These are phyloP conservation scores for Hylaea fasciaria DNA, from an alignment of 2,888 invertebrate species.

Conservation along the genomic window DNA sequence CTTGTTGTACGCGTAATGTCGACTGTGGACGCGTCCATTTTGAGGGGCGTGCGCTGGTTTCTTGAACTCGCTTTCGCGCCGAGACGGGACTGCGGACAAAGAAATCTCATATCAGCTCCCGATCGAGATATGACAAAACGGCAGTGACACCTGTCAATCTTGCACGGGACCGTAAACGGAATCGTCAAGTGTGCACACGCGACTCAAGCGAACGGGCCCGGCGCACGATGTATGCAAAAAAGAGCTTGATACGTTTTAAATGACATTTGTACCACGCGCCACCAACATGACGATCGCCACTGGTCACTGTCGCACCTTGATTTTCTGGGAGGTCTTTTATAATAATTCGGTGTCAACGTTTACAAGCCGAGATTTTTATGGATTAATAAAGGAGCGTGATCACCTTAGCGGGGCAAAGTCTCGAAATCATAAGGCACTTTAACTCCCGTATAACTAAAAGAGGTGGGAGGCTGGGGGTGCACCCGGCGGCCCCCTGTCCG, in stretches of 20 bases:
- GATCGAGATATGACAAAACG: slow-evolving; percentile 25
- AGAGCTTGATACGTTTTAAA: slow-evolving; percentile 20
- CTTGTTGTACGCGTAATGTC: slow-evolving; percentile 75
- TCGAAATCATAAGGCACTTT: slow-evolving; percentile 75
- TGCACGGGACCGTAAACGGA: slow-evolving; percentile 27
- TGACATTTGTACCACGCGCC: slow-evolving; percentile 35
- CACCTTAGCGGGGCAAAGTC: slow-evolving; percentile 58
- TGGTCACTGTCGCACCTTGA: slow-evolving; percentile 28
- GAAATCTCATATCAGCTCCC: slow-evolving; percentile 32
- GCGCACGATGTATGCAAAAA: slow-evolving; percentile 34
- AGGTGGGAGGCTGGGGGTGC: slow-evolving; percentile 46
- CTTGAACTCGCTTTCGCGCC: slow-evolving; percentile 86
- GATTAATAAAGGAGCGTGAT: slow-evolving; percentile 68
- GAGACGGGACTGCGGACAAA: slow-evolving; percentile 76
- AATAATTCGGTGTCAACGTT: slow-evolving; percentile 57
- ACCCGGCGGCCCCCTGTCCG: slow-evolving; percentile 35
- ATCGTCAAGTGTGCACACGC: slow-evolving; percentile 30
- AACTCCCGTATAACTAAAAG: slow-evolving; percentile 68
- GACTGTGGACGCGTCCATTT: slow-evolving; percentile 77
- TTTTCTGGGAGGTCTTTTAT: slow-evolving; percentile 54
- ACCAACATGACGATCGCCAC: slow-evolving; percentile 24
- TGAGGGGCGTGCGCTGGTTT: slow-evolving; percentile 85
- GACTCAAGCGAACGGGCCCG: slow-evolving; percentile 22
- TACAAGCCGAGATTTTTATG: slow-evolving; percentile 62
- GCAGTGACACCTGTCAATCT: slow-evolving; percentile 36